phyloP scores from a whole-genome alignment of 2,888 invertebrate species.

The Tenodera sinensis region DNA sequence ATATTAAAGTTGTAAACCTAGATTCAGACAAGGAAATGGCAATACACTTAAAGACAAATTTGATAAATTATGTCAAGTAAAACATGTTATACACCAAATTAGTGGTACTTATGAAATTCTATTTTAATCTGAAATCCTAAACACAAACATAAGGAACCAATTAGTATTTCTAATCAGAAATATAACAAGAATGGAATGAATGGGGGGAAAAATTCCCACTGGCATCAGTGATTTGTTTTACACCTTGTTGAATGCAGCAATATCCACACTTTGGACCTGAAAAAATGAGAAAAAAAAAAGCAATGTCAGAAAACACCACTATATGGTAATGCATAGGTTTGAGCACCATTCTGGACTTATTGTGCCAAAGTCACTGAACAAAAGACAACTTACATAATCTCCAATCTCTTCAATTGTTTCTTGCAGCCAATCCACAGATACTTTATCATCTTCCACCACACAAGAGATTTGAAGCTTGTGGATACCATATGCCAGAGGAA shows the following conservation, averaged over 20 bases:
- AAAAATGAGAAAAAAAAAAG: constrained; percentile 38
- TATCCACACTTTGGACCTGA: constrained; percentile 85
- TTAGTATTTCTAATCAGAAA: neutral
- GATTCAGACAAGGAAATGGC: neutral
- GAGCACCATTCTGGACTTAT: neutral
- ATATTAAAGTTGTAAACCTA: neutral
- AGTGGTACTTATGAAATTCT: neutral
- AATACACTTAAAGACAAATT: neutral
- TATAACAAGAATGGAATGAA: neutral
- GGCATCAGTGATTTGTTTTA: constrained; percentile 44
- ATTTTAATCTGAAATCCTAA: neutral
- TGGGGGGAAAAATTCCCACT: neutral
- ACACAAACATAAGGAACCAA: neutral
- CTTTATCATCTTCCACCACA: constrained; percentile 95
- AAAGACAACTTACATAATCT: constrained; percentile 62
- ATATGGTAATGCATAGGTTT: neutral
- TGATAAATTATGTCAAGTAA: neutral
- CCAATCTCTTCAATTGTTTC: constrained; percentile 82
- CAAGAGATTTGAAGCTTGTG: constrained; percentile 87
- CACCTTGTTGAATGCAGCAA: constrained; percentile 93
- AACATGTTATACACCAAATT: neutral
- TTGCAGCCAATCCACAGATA: constrained; percentile 81
- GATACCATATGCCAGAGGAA: constrained; percentile 89
- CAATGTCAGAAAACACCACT: no score
- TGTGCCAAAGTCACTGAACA: neutral